These are phyloP conservation scores for Nebria salina DNA, from an alignment of 2,888 invertebrate species.

Conservation along the genomic window DNA sequence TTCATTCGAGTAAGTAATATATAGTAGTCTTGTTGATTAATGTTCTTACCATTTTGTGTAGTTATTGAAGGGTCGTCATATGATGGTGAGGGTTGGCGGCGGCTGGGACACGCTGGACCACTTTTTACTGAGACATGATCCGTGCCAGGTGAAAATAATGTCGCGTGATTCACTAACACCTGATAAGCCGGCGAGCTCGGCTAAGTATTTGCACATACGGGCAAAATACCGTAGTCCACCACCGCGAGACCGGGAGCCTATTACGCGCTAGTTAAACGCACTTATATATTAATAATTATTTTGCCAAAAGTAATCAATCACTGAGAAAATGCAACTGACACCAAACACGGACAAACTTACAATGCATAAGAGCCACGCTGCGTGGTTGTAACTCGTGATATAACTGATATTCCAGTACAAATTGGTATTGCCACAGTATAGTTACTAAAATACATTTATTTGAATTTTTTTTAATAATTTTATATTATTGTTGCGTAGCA, in stretches of 20 bases:
- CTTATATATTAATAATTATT: constrained; percentile 10
- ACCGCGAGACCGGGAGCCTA: constrained; percentile 69
- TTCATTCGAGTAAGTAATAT: constrained; percentile 87
- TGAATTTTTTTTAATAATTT: not conserved
- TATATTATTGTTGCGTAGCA: not conserved
- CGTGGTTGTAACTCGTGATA: constrained; percentile 5
- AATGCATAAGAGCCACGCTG: constrained; percentile 6
- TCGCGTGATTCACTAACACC: constrained; percentile 54
- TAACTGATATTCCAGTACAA: not conserved
- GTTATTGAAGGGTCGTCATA: constrained; percentile 90
- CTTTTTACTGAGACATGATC: constrained; percentile 88
- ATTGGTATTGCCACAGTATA: not conserved
- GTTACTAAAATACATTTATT: not conserved
- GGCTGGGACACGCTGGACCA: constrained; percentile 95
- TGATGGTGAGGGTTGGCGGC: constrained; percentile 95
- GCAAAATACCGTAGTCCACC: constrained; percentile 78
- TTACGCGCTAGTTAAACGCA: constrained; percentile 56
- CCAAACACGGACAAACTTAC: constrained; percentile 35
- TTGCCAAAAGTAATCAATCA: constrained; percentile 29
- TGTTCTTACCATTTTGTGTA: constrained; percentile 61
- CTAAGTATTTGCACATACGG: constrained; percentile 73
- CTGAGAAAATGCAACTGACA: constrained; percentile 14
- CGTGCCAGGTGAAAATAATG: constrained; percentile 75
- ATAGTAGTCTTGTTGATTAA: too few relatives aligned
- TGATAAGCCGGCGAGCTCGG: constrained; percentile 56